Base-by-base conservation (phyloP, 2,113 vertebrate species). In the Amphilophus citrinellus region DNA sequence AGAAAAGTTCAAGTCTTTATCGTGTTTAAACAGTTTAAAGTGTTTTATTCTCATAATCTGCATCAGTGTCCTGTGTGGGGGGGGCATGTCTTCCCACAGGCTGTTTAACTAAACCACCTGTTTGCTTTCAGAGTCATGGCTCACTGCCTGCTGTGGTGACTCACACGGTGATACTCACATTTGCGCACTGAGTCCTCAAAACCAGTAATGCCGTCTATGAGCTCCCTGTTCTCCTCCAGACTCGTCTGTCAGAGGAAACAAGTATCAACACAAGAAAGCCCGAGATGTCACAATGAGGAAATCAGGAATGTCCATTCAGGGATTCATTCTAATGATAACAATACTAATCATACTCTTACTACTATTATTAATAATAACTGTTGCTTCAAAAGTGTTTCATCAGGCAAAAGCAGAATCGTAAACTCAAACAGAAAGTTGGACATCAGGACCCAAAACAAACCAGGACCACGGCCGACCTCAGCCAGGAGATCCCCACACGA, bases 101-200 rank as follows among this genome's bases (percentile, higher is more conserved):
- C 5, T 1, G 7, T 3, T 81, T 0, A 10, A 6, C 42, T 18
- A 50, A 32, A 27, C 17, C 10, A 44, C 0, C 24, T 3, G 61
- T 18, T n/a, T 9, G 15, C 9, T 6, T 3, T 76, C 3, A 13
- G 47, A 15, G 56, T 8, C 0, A 24, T 3, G 39, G 27, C 22
- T 1, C 3, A 18, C 15, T 3, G 32, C 58, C 8, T n/a, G 1
- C 35, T 6, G 2, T 1, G 13, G 2, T 2, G 30, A 77, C 61
- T 78, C 76, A 62, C 30, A 58, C 2, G 15, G 13, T 2, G 10
- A 84, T 5, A 96, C 97, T 96, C 89, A 98, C 98, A 98, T 88
- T 98, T 98, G 32, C 98, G 95, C 32, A 98, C 97, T 0, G 98
- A 98, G 58, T 98, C 97, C 88, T 98, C 98, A 44, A 98, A 98